Evolutionary conservation across 2,888 invertebrate species (phyloP).

Genomic region (Rhimphoctona megacephalus): DNA sequence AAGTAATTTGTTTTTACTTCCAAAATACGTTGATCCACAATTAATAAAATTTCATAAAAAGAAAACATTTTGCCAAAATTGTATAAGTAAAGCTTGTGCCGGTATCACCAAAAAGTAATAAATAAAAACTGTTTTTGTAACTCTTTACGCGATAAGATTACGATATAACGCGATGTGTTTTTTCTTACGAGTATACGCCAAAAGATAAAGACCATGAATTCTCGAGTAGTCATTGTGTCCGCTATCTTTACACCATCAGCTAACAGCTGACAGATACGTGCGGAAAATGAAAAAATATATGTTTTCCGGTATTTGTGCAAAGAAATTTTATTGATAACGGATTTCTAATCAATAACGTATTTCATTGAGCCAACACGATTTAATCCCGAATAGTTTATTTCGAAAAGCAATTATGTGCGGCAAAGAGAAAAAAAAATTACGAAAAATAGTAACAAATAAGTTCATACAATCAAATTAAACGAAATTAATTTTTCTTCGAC

Average conservation of each 20-base stretch:
- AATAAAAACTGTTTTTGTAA: not conserved
- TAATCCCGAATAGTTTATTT: not conserved
- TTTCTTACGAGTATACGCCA: not conserved
- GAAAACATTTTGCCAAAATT: too few relatives aligned
- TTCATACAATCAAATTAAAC: not conserved
- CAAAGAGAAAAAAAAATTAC: too few relatives aligned
- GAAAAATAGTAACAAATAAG: not conserved
- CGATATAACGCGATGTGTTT: not conserved
- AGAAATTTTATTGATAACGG: not conserved
- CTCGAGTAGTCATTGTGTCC: not conserved
- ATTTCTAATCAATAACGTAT: not conserved
- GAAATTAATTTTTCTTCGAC: too few relatives aligned
- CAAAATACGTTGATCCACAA: too few relatives aligned
- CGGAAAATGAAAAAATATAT: not conserved
- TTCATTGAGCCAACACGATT: not conserved
- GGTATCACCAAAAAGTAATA: not conserved
- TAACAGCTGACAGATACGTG: not conserved
- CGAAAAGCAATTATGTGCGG: too few relatives aligned
- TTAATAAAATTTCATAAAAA: too few relatives aligned
- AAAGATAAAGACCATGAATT: not conserved
- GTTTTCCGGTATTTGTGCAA: not conserved
- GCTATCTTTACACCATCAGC: not conserved
- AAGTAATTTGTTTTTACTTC: too few relatives aligned
- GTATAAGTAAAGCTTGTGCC: too few relatives aligned
- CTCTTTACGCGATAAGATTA: not conserved